Percentiles rank a stretch among this genome's conserved stretches.
These are phyloP conservation scores for Sebastolobus alascanus DNA, from an alignment of 2,797 vertebrate genomes.

Conservation along the genomic window DNA sequence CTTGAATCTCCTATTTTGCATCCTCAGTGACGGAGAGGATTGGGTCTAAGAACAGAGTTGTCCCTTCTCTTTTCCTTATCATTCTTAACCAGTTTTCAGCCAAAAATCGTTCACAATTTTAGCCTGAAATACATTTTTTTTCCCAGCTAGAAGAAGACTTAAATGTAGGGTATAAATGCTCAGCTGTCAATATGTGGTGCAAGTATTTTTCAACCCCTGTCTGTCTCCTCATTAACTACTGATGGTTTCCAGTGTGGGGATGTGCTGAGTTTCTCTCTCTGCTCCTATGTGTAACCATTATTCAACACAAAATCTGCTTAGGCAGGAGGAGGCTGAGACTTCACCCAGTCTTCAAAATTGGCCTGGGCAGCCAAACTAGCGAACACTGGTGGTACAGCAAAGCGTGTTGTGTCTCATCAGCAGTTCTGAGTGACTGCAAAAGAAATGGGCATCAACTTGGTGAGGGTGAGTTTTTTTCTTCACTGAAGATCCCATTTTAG, in stretches of 20 bases:
- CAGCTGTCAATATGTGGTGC: constrained; percentile 34
- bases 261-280: constrained; percentile 49
- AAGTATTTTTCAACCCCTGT: constrained; percentile 9
- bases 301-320: constrained; percentile 65
- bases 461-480: constrained; percentile 26
- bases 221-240: constrained; percentile 43
- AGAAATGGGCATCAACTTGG: constrained; percentile 33
- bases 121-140: constrained; percentile 9
- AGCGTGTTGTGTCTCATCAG: constrained; percentile 68
- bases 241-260: constrained; percentile 34
- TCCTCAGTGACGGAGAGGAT: constrained; percentile 40
- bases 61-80: constrained; percentile 18
- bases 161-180: constrained; percentile 23
- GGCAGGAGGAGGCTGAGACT: constrained; percentile 49
- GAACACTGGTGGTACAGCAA: constrained; percentile 36
- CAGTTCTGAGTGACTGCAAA: constrained; percentile 62
- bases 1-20: constrained; percentile 55
- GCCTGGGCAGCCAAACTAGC: constrained; percentile 53
- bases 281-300: constrained; percentile 51
- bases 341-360: constrained; percentile 55
- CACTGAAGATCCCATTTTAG: constrained; percentile 40
- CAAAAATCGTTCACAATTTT: constrained; percentile 7
- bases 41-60: constrained; percentile 42
- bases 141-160: constrained; percentile 4
- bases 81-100: constrained; percentile 10